Conservation (phyloP, 2,888 invertebrate species). For the Drosophila dives region DNA sequence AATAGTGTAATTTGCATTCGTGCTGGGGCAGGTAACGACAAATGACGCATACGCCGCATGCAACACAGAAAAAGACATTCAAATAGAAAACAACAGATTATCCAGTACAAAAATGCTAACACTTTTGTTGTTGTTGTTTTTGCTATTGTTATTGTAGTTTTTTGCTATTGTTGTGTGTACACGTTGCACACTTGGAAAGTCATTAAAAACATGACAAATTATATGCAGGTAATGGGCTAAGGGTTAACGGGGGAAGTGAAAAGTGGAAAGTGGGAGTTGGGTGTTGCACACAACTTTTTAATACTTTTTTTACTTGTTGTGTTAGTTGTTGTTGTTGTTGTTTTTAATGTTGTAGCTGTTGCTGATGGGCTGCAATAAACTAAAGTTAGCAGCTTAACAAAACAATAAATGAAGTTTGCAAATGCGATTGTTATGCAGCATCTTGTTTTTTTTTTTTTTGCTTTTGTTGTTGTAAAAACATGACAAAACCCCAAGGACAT, state of each 20-base stretch:
- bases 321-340: slow-evolving; percentile 33
- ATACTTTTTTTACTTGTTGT: slow-evolving; percentile 46
- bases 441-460: slow-evolving; percentile 12
- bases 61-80: slow-evolving; percentile 16
- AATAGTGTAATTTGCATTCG: slow-evolving; percentile 35
- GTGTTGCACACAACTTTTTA: not conserved
- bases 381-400: slow-evolving; percentile 80
- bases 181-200: slow-evolving; percentile 70
- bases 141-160: slow-evolving; percentile 4
- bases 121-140: slow-evolving; percentile 4
- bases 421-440: slow-evolving; percentile 75
- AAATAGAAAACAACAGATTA: slow-evolving; percentile 64
- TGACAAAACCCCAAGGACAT: slow-evolving; percentile 44
- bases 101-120: slow-evolving; percentile 36
- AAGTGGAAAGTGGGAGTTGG: no score
- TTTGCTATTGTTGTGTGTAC: slow-evolving; percentile 35
- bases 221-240: slow-evolving; percentile 47
- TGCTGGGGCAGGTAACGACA: slow-evolving; percentile 49
- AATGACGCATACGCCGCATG: slow-evolving; percentile 67
- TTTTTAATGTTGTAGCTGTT: slow-evolving; percentile 24
- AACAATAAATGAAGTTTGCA: slow-evolving; percentile 80
- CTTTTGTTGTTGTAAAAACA: slow-evolving; percentile 27
- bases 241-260: slow-evolving; percentile 2
- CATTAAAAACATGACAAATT: slow-evolving; percentile 80
- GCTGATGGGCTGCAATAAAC: slow-evolving; percentile 73